Percentiles rank a stretch among this genome's conserved stretches.
phyloP scores from a whole-genome alignment of 2,113 vertebrate genomes.

The Osmerus eperlanus region DNA sequence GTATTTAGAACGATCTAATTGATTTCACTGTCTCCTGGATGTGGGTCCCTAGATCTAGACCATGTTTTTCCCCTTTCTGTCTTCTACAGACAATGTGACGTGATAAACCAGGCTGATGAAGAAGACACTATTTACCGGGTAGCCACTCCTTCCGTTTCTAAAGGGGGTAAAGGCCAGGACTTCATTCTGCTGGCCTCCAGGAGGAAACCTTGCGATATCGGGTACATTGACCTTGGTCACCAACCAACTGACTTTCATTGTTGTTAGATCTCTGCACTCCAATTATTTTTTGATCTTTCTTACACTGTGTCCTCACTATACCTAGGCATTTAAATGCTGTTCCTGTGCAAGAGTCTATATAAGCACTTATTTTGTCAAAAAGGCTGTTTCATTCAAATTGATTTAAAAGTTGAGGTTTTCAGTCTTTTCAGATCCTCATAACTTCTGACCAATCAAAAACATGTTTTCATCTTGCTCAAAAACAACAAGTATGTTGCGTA shows the following conservation, averaged over 20 bases:
- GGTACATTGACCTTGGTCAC: slow-evolving; percentile 63
- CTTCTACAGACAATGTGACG: slow-evolving; percentile 75
- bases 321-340: too few species aligned
- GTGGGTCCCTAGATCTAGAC: background rate
- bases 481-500: too few species aligned
- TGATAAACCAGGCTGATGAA: slow-evolving; percentile 83
- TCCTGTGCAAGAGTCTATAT: too few species aligned
- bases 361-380: too few species aligned
- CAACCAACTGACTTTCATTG: background rate
- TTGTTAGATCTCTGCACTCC: background rate
- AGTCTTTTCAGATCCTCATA: too few species aligned
- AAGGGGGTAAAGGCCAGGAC: slow-evolving; percentile 79
- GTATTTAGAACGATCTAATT: too few species aligned
- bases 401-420: too few species aligned
- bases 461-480: too few species aligned
- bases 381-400: too few species aligned
- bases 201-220: slow-evolving; percentile 81
- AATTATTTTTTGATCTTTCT: background rate
- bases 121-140: slow-evolving; percentile 89
- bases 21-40: background rate
- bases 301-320: too few species aligned
- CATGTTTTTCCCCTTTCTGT: slow-evolving; percentile 10
- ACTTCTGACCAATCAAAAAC: too few species aligned
- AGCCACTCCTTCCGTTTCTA: slow-evolving; percentile 71
- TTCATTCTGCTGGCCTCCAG: slow-evolving; percentile 89